Percentiles rank a stretch among this genome's conserved stretches.
Evolutionary conservation across 2,797 vertebrate genomes (phyloP).

Genomic region (Babyrousa celebensis): DNA sequence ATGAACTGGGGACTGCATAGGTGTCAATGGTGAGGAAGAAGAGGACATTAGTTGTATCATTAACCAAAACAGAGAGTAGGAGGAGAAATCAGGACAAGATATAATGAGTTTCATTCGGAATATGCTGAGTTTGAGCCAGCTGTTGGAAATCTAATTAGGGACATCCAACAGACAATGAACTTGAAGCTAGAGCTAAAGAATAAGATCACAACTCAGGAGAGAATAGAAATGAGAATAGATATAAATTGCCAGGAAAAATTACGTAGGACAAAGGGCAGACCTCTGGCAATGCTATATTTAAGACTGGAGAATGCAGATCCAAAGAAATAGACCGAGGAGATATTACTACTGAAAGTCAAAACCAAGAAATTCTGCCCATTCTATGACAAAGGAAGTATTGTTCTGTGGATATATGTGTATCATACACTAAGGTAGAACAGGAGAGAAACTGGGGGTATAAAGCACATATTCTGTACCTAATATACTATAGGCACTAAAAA

Average conservation of each 20-base stretch:
- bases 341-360: constrained; percentile 53
- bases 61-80: constrained; percentile 2
- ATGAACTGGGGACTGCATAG: background rate
- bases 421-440: background rate
- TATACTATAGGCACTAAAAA: background rate
- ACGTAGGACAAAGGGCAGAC: background rate
- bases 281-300: constrained; percentile 13
- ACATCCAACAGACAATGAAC: constrained; percentile 5
- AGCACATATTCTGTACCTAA: background rate
- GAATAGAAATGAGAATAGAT: background rate
- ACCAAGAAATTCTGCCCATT: constrained; percentile 15
- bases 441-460: background rate
- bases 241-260: background rate
- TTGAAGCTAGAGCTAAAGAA: constrained; percentile 38
- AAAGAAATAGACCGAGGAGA: background rate
- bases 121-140: constrained; percentile 19
- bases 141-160: constrained; percentile 26
- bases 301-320: background rate
- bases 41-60: background rate
- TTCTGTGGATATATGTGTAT: background rate
- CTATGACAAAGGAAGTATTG: constrained; percentile 28
- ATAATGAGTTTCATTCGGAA: constrained; percentile 27
- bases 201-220: background rate
- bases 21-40: constrained; percentile 15
- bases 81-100: background rate